Conservation (phyloP, 2,797 vertebrate genomes). For the Leptoclinus maculatus region DNA sequence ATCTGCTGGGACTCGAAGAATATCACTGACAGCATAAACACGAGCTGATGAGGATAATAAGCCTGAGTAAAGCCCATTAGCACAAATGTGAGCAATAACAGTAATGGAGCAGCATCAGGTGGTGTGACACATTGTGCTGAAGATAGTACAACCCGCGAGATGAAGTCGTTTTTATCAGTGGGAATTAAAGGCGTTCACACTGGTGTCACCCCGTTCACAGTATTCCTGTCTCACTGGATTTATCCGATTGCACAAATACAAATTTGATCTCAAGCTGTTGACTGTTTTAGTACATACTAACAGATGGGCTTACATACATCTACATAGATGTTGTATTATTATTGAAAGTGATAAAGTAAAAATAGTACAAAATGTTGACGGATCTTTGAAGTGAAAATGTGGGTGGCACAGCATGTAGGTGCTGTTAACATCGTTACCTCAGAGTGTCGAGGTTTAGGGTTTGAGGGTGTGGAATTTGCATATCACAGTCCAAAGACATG, state of each 20-base stretch:
- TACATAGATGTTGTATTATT: not conserved
- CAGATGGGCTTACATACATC: not conserved
- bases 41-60: slow-evolving; percentile 45
- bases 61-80: slow-evolving; percentile 36
- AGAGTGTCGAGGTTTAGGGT: too few relatives aligned
- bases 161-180: slow-evolving; percentile 8
- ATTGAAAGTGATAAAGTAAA: not conserved
- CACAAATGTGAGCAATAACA: slow-evolving; percentile 10
- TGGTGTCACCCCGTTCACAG: not conserved
- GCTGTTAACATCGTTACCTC: too few relatives aligned
- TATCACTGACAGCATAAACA: slow-evolving; percentile 52
- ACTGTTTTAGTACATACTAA: not conserved
- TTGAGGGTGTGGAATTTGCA: not conserved
- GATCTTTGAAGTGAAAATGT: too few relatives aligned
- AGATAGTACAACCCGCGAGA: not conserved
- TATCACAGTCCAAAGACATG: not conserved
- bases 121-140: slow-evolving; percentile 9
- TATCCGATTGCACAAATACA: not conserved
- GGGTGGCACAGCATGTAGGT: too few relatives aligned
- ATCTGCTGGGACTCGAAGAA: slow-evolving; percentile 48
- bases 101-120: slow-evolving; percentile 8
- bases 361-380: too few relatives aligned
- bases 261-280: not conserved
- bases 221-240: not conserved
- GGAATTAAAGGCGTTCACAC: slow-evolving; percentile 14